Evolutionary conservation across 2,797 vertebrate species (phyloP).

Genomic region (Choloepus didactylus): DNA sequence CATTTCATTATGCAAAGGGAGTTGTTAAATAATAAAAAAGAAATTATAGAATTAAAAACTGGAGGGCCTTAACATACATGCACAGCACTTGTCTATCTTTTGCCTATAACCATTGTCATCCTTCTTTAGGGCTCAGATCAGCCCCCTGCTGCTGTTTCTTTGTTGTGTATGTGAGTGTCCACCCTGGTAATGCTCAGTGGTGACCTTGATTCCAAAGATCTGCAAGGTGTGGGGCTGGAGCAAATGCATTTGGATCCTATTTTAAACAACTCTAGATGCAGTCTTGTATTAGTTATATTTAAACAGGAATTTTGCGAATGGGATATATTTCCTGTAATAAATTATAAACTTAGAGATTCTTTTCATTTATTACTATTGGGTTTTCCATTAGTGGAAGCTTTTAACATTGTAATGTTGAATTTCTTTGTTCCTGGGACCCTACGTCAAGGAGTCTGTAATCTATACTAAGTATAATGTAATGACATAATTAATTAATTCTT

Average conservation of each 20-base stretch:
- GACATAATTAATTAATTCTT: background rate
- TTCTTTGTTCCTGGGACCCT: background rate
- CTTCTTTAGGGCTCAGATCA: background rate
- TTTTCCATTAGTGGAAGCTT: background rate
- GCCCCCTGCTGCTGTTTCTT: background rate
- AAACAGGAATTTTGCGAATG: constrained; percentile 22
- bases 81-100: background rate
- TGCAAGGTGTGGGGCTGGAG: background rate
- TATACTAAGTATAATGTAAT: background rate
- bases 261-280: constrained; percentile 8
- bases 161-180: background rate
- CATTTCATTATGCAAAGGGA: constrained; percentile 71
- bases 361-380: background rate
- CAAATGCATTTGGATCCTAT: background rate
- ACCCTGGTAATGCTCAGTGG: background rate
- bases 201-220: background rate
- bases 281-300: background rate
- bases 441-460: background rate
- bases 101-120: background rate
- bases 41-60: constrained; percentile 53
- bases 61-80: background rate
- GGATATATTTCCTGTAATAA: background rate
- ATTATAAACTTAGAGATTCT: constrained; percentile 7
- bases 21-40: constrained; percentile 70
- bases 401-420: constrained; percentile 28